phyloP scores from a whole-genome alignment of 2,797 vertebrate genomes.

The Poeciliopsis gracilis region DNA sequence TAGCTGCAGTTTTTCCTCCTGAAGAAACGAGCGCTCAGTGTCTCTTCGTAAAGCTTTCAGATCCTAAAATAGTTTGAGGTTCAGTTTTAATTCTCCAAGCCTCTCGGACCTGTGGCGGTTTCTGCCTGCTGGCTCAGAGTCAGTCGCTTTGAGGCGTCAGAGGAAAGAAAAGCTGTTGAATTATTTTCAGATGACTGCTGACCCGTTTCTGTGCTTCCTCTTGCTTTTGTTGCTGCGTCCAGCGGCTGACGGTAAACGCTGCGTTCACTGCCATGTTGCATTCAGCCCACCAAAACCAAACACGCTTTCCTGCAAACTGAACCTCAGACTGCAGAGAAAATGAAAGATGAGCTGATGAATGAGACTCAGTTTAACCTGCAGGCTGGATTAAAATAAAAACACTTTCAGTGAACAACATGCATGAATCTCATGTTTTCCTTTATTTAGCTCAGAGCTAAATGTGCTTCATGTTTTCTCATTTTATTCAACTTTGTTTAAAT shows the following conservation, averaged over 20 bases:
- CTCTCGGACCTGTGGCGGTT: not conserved
- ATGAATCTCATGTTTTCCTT: not conserved
- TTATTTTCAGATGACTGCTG: not conserved
- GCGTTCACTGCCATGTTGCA: not conserved
- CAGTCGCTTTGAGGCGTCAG: not conserved
- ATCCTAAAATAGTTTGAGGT: too few relatives aligned
- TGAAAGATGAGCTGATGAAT: not conserved
- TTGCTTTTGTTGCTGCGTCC: constrained; percentile 13
- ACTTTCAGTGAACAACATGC: not conserved
- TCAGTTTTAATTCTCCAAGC: not conserved
- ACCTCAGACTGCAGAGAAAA: not conserved
- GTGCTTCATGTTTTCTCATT: not conserved
- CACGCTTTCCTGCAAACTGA: not conserved
- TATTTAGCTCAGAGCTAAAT: not conserved
- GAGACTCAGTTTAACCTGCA: not conserved
- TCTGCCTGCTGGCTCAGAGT: not conserved
- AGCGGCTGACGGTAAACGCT: not conserved
- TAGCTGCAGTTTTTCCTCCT: not conserved
- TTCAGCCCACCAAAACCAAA: not conserved
- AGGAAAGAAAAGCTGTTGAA: not conserved
- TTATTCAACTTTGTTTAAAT: not conserved
- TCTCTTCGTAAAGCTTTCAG: not conserved
- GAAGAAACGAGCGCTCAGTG: not conserved
- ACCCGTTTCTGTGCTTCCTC: constrained; percentile 36
- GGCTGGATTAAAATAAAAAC: not conserved